Evolutionary conservation across 2,888 invertebrate genomes (phyloP).

Genomic region (Dasysyrphus tricinctus): DNA sequence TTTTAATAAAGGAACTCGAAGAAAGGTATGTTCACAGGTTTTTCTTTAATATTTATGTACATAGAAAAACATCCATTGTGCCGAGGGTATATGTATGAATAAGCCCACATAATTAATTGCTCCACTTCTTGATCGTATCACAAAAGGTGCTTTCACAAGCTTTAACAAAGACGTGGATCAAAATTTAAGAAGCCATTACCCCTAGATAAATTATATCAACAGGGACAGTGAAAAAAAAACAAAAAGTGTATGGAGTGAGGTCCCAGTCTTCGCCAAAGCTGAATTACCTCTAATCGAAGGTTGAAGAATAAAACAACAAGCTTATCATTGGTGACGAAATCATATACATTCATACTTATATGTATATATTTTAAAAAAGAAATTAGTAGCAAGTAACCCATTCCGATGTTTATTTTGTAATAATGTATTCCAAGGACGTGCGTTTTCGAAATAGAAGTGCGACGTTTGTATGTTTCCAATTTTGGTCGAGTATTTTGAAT

Average conservation of each 20-base stretch:
- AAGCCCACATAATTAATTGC: background rate
- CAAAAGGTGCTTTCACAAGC: constrained; percentile 1
- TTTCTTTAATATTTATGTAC: constrained; percentile 3
- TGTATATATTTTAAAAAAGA: background rate
- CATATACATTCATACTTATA: background rate
- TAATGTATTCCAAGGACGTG: constrained; percentile 9
- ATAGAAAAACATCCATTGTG: background rate
- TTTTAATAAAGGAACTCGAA: constrained; percentile 1
- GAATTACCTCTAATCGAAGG: background rate
- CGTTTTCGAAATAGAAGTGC: constrained; percentile 1
- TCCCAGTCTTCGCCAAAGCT: background rate
- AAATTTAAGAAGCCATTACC: constrained; percentile 2
- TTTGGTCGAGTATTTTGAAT: background rate
- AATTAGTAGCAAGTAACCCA: background rate
- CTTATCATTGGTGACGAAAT: constrained; percentile 9
- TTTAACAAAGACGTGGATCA: constrained; percentile 13
- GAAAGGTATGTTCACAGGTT: constrained; percentile 8
- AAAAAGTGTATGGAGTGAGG: background rate
- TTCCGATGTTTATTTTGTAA: constrained; percentile 5
- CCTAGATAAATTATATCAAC: background rate
- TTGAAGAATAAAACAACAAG: constrained; percentile 7
- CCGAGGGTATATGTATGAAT: background rate
- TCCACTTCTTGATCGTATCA: constrained; percentile 1
- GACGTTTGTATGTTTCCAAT: background rate
- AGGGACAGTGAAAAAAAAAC: background rate